Base-by-base conservation (phyloP, 64 coral and sea anemone species). In the Cladopsammia gracilis region DNA sequence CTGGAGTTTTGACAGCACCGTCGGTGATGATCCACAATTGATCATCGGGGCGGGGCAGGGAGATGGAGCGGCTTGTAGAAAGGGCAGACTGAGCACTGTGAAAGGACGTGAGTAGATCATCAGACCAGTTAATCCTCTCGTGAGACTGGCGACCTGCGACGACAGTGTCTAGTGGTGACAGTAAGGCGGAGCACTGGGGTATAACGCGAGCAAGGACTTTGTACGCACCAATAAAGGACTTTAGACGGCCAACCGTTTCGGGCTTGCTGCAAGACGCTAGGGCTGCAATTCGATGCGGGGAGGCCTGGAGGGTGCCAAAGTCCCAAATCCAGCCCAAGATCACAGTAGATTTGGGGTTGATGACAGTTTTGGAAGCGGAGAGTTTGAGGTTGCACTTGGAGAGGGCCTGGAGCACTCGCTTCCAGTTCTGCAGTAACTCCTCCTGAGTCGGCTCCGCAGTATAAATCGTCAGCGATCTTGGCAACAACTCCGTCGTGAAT, bases 1-100 rank as follows among this genome's bases (percentile, higher is more conserved):
- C 86, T 24, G 86, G 86, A 12, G 47, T n/a, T 25, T 42, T 57
- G n/a, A 88, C 70, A 20, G 86, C 48, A 22, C 86, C 86, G 20
- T 88, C 70, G 2, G 86, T 88, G 4, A 88, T 53, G 44, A 88
- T 88, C 86, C 86, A 88, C 6, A 88, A 53, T 44, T 88, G 86
- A 49, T 88, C 70, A 57, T 58, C 66, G 4, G 86, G 86, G 34
- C 51, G 45, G 24, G 69, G 86, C 4, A 88, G 48, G 20, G 69
- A 75, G 45, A 88, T 88, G 25, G 34, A 11, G 25, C 15, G 70
- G 34, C 25, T 43, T 4, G 26, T 15, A 9, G 70, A 22, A 62
- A 59, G 18, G 10, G 81, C 18, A 54, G 7, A 66, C 60, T 47
- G 81, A 10, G 46, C 44, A 7, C 8, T 16, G n/a, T 67, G 20